These are phyloP conservation scores for Gymnoscopelus microlampas DNA, from an alignment of 2,797 vertebrate species.

Conservation along the genomic window DNA sequence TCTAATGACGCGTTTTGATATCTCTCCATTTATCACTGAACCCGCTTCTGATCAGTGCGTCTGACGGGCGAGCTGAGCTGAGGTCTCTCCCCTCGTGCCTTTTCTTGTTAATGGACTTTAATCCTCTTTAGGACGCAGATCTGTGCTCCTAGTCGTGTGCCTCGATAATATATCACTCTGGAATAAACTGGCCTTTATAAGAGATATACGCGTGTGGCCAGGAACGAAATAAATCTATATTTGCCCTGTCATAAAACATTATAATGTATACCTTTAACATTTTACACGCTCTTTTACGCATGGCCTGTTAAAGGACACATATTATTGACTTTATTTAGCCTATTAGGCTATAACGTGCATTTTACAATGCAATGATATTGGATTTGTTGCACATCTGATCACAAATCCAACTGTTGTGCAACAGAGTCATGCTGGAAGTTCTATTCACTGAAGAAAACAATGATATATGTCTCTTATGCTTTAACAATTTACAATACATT, in stretches of 20 bases:
- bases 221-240: slow-evolving; percentile 36
- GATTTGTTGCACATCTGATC: neutral
- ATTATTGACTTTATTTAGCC: slow-evolving; percentile 9
- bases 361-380: slow-evolving; percentile 2
- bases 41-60: slow-evolving; percentile 60
- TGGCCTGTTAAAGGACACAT: neutral
- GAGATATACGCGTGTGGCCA: slow-evolving; percentile 25
- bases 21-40: slow-evolving; percentile 79
- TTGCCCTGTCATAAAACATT: neutral
- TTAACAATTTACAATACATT: no score
- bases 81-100: slow-evolving; percentile 61
- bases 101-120: slow-evolving; percentile 77
- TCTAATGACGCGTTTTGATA: slow-evolving; percentile 81
- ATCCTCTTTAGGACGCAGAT: slow-evolving; percentile 74
- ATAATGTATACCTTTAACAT: neutral
- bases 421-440: neutral
- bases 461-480: neutral
- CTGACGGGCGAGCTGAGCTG: slow-evolving; percentile 59
- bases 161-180: slow-evolving; percentile 37
- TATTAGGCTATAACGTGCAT: neutral
- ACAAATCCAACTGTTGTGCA: neutral
- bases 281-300: slow-evolving; percentile 27
- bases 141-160: slow-evolving; percentile 63
- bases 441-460: neutral
- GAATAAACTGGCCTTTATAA: slow-evolving; percentile 53